phyloP scores from a whole-genome alignment of 2,797 vertebrate species.

The Lacerta agilis region DNA sequence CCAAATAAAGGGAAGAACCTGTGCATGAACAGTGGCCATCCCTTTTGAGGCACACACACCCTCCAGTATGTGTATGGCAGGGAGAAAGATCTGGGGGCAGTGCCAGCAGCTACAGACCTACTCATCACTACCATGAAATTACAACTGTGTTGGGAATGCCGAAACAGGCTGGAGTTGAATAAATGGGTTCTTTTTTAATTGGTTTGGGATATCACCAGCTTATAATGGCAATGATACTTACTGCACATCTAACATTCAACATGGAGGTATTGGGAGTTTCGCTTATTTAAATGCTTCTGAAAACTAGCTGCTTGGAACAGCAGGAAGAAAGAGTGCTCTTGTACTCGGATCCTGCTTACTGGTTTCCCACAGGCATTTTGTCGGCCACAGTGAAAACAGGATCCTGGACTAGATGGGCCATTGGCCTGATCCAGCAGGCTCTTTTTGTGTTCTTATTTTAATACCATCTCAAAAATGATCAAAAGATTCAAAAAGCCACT shows the following conservation, averaged over 20 bases:
- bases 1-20: not conserved
- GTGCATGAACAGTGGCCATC: not conserved
- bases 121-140: not conserved
- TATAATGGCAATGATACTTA: not conserved
- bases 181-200: not conserved
- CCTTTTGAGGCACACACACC: not conserved
- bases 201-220: not conserved
- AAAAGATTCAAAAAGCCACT: not conserved
- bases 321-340: too few species aligned
- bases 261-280: too few species aligned
- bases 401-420: too few species aligned
- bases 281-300: too few species aligned
- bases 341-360: too few species aligned
- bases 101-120: too few species aligned
- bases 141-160: not conserved
- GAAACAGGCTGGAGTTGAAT: not conserved
- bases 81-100: not conserved
- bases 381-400: too few species aligned
- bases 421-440: too few species aligned
- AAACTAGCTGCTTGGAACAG: too few species aligned
- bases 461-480: not conserved
- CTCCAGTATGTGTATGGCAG: not conserved
- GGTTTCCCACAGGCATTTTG: too few species aligned
- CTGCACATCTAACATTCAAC: not conserved
- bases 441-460: too few species aligned